Percentiles rank a stretch among this genome's conserved stretches.
Evolutionary conservation across 2,797 vertebrate species (phyloP).

Genomic region (Sebastes aleutianus): DNA sequence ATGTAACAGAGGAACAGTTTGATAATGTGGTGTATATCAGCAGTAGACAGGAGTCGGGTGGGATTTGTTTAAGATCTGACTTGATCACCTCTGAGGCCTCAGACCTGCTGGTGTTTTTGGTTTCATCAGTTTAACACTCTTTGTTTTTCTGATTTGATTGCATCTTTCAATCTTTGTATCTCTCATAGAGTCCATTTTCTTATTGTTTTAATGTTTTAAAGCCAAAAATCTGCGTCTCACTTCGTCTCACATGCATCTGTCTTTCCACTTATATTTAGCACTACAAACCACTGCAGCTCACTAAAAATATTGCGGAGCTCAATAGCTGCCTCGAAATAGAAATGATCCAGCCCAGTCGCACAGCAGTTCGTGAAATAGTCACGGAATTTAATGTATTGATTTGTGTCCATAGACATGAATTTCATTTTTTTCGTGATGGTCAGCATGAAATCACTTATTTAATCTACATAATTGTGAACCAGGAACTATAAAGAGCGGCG

Average conservation of each 20-base stretch:
- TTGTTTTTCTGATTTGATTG: background rate
- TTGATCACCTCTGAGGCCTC: conserved; percentile 20
- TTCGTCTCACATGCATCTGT: background rate
- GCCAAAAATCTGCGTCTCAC: background rate
- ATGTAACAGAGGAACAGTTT: conserved; percentile 29
- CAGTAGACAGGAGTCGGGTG: background rate
- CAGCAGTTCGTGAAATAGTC: no score
- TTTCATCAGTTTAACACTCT: conserved; percentile 19
- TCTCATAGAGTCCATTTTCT: background rate
- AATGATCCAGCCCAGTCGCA: background rate
- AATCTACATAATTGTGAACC: no score
- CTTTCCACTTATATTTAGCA: background rate
- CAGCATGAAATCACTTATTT: no score
- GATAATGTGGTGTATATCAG: conserved; percentile 20
- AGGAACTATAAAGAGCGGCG: no score
- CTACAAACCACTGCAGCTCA: background rate
- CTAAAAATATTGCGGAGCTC: background rate
- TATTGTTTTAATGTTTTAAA: background rate
- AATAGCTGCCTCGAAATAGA: background rate
- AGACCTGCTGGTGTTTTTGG: conserved; percentile 5
- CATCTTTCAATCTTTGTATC: background rate
- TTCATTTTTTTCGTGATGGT: no score
- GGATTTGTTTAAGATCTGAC: conserved; percentile 6
- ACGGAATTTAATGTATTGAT: no score
- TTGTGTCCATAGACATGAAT: no score